Conservation (phyloP, 2,113 vertebrate genomes). For the Engystomops pustulosus region DNA sequence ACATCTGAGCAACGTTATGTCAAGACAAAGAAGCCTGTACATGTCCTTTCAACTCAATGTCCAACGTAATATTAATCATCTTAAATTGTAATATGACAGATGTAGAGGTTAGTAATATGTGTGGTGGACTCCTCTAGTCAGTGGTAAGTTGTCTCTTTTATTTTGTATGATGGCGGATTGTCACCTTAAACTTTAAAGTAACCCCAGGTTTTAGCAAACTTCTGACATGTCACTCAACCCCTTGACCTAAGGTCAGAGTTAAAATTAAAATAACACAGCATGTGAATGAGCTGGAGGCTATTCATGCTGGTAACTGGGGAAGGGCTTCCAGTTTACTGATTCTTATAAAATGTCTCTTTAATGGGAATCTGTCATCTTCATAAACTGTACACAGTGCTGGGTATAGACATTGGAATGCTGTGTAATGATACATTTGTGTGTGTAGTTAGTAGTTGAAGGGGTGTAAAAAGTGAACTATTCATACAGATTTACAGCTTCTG, state of each 20-base stretch:
- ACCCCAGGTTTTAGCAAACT: not conserved
- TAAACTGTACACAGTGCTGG: too few relatives aligned
- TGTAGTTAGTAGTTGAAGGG: too few relatives aligned
- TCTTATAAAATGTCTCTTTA: too few relatives aligned
- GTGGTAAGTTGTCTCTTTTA: not conserved
- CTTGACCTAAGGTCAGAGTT: not conserved
- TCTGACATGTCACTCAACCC: not conserved
- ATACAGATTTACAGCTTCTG: too few relatives aligned
- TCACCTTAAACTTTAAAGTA: not conserved
- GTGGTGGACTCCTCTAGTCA: not conserved
- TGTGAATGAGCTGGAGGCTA: too few relatives aligned
- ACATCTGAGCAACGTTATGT: conserved; percentile 5
- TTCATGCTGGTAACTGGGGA: too few relatives aligned
- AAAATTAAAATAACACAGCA: not conserved
- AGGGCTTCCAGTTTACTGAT: too few relatives aligned
- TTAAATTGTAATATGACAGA: not conserved
- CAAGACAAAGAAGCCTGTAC: not conserved
- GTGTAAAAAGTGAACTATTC: too few relatives aligned
- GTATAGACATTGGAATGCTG: too few relatives aligned
- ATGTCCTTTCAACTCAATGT: conserved; percentile 13
- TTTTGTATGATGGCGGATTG: not conserved
- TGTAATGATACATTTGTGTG: too few relatives aligned
- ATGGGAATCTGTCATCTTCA: too few relatives aligned
- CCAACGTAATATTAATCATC: not conserved
- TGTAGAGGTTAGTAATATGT: not conserved